A percentile compares a stretch with the other conserved stretches of the same genome.
Evolutionary conservation across 2,797 vertebrate genomes (phyloP).

Genomic region (Dromococcyx pavoninus): DNA sequence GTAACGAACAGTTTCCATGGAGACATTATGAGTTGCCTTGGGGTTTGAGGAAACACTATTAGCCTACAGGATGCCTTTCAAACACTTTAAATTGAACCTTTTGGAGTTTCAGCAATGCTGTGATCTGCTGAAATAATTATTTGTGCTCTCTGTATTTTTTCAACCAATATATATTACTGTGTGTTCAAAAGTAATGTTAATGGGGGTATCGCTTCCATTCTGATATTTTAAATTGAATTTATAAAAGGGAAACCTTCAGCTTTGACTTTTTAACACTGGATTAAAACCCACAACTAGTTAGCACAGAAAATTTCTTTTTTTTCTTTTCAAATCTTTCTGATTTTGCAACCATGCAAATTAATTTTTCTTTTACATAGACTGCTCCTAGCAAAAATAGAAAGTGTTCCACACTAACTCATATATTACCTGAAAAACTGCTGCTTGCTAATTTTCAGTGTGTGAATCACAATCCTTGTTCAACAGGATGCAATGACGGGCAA

Average conservation of each 20-base stretch:
- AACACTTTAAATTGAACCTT: constrained; percentile 36
- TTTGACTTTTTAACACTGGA: background rate
- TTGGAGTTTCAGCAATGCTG: background rate
- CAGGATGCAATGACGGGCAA: background rate
- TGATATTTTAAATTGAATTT: background rate
- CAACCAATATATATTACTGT: background rate
- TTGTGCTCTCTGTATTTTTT: background rate
- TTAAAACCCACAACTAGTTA: background rate
- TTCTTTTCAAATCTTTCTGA: background rate
- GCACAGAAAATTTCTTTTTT: background rate
- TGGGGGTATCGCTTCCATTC: background rate
- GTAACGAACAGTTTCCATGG: constrained; percentile 51
- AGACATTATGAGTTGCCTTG: constrained; percentile 23
- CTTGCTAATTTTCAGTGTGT: background rate
- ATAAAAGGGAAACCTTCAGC: background rate
- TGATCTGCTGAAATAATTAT: constrained; percentile 13
- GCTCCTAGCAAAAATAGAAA: background rate
- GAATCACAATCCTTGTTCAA: background rate
- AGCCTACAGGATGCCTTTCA: constrained; percentile 41
- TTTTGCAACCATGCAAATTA: background rate
- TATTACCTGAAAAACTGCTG: background rate
- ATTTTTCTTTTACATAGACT: background rate
- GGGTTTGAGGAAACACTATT: constrained; percentile 46
- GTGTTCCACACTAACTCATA: background rate
- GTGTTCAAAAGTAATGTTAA: background rate